Percentiles rank a stretch among this genome's conserved stretches.
These are phyloP conservation scores for Pygoscelis adeliae DNA, from an alignment of 2,113 vertebrate species.

Conservation along the genomic window DNA sequence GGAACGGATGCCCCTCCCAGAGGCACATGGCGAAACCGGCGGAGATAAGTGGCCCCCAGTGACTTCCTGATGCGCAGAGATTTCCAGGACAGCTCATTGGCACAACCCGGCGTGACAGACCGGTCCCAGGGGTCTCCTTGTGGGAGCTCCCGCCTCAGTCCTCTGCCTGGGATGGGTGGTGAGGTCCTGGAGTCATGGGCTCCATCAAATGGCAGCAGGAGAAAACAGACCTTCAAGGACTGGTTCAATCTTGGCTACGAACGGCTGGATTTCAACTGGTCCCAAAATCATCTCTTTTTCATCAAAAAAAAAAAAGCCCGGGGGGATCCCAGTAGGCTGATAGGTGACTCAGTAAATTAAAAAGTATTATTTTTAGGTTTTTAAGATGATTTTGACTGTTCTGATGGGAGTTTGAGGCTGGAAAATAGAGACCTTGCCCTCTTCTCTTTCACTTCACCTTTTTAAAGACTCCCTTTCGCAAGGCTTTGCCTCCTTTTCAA, in stretches of 20 bases:
- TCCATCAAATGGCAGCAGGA: neutral
- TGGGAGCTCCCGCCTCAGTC: neutral
- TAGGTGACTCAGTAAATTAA: neutral
- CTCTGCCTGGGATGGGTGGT: neutral
- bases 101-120: accelerated
- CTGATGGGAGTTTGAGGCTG: neutral
- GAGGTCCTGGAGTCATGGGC: neutral
- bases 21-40: accelerated
- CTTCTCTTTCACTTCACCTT: no score
- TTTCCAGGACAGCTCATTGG: neutral
- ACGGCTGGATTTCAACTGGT: no score
- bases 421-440: neutral
- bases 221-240: neutral
- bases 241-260: neutral
- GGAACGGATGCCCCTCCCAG: neutral
- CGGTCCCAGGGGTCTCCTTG: accelerated
- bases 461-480: accelerated
- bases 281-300: no score
- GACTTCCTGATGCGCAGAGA: neutral
- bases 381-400: neutral
- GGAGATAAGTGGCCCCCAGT: neutral
- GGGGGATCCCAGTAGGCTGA: no score
- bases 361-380: neutral
- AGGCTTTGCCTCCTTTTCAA: accelerated
- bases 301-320: neutral